Conservation (phyloP, 1,140 invertebrate species). For the Leptopilina clavipes region DNA sequence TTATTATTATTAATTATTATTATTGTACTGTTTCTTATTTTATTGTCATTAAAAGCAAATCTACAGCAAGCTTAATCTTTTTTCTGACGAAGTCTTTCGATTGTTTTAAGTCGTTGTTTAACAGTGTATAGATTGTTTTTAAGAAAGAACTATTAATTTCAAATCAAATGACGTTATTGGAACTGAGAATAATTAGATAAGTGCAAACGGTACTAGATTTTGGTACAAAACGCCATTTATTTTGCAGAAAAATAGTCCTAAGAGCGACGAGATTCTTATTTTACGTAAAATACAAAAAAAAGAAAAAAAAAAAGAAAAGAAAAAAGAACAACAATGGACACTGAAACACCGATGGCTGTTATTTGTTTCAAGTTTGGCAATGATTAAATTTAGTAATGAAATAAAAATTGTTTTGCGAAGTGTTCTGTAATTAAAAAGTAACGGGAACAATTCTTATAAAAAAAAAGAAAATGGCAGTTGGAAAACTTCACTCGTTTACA, state of each 20-base stretch:
- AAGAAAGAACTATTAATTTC: slow-evolving; percentile 44
- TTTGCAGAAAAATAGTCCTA: slow-evolving; percentile 42
- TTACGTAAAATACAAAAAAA: slow-evolving; percentile 20
- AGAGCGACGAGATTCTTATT: slow-evolving; percentile 41
- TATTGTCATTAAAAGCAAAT: slow-evolving; percentile 70
- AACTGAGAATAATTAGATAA: slow-evolving; percentile 34
- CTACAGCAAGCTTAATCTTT: slow-evolving; percentile 21
- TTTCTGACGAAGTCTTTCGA: slow-evolving; percentile 13
- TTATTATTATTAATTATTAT: slow-evolving; percentile 46
- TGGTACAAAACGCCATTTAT: slow-evolving; percentile 35
- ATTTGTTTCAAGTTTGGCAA: slow-evolving; percentile 46
- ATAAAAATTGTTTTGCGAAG: slow-evolving; percentile 42
- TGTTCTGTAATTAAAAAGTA: slow-evolving; percentile 38
- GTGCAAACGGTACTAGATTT: slow-evolving; percentile 51
- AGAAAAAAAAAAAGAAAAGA: too few species aligned
- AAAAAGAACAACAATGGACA: slow-evolving; percentile 35
- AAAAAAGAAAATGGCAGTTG: slow-evolving; percentile 36
- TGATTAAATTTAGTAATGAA: slow-evolving; percentile 33
- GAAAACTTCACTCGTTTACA: slow-evolving; percentile 27
- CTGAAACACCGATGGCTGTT: slow-evolving; percentile 48
- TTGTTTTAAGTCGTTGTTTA: slow-evolving; percentile 31
- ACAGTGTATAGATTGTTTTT: slow-evolving; percentile 41
- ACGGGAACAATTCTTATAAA: slow-evolving; percentile 44
- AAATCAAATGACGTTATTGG: slow-evolving; percentile 41
- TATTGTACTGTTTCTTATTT: slow-evolving; percentile 74